A percentile compares a stretch with the other conserved stretches of the same genome.
These are phyloP conservation scores for Chauna torquata DNA, from an alignment of 2,113 vertebrate species.

Conservation along the genomic window DNA sequence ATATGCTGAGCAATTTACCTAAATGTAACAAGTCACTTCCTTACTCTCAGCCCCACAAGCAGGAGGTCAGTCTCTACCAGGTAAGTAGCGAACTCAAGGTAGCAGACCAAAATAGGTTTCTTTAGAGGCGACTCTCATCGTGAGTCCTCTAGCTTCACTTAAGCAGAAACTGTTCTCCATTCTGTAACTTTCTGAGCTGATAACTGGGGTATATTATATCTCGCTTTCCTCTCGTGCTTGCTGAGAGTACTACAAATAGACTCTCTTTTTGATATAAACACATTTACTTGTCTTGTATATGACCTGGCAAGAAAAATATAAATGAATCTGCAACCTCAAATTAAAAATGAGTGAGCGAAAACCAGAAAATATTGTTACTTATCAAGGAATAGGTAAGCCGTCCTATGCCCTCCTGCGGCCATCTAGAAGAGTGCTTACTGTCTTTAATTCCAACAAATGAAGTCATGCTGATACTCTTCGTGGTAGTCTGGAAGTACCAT, in stretches of 20 bases:
- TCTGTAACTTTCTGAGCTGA: not conserved
- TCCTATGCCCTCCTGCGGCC: not conserved
- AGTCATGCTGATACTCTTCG: too few relatives aligned
- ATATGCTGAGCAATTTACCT: too few relatives aligned
- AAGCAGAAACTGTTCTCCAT: not conserved
- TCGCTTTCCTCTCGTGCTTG: too few relatives aligned
- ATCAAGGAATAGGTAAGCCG: not conserved
- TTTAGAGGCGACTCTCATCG: not conserved
- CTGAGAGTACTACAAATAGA: not conserved
- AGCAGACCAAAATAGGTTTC: not conserved
- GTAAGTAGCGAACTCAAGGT: not conserved
- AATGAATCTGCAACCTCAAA: not conserved
- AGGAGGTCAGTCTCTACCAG: too few relatives aligned
- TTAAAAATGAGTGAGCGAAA: too few relatives aligned
- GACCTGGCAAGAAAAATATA: not conserved
- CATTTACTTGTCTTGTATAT: too few relatives aligned
- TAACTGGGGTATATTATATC: too few relatives aligned
- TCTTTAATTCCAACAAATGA: not conserved
- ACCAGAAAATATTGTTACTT: too few relatives aligned
- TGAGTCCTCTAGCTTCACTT: not conserved
- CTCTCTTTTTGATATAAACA: not conserved
- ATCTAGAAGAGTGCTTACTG: not conserved
- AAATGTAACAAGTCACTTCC: too few relatives aligned
- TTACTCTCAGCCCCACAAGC: too few relatives aligned
- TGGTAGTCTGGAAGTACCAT: not conserved